Base-by-base conservation (phyloP, 2,797 vertebrate species). In the Alcedo quadribrachys region DNA sequence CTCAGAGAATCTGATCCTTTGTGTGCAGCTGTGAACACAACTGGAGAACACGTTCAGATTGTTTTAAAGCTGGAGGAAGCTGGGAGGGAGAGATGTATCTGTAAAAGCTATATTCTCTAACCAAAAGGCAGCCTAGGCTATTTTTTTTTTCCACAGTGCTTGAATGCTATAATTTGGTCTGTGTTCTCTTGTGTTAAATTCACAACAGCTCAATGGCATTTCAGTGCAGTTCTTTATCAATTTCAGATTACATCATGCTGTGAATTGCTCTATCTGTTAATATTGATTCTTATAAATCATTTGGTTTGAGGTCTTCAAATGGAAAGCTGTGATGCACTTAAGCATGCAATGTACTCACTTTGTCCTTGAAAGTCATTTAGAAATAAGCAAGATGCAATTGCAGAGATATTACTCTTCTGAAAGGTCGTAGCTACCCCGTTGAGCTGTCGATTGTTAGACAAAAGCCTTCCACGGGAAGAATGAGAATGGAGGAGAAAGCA, bases 181-280 rank as follows among this genome's bases (percentile, higher is more conserved):
- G 30, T 68, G 65, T 53, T 80, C 33, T 71, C 50, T 83, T 68
- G 43, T 82, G 73, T 87, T 91, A 69, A 87, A 87, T 81, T 87
- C 35, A 45, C 24, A 60, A 73, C 69, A 93, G 50, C 24, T 75
- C 73, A 68, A 75, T 28, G 32, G 69, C 83, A 87, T 87, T 94
- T 89, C 73, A 78, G 3, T 75, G 67, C 66, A 69, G 66, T 91
- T 89, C 69, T 85, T 78, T 69, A 89, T 66, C 76, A 77, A 53
- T 67, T 90, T 90, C 83, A 87, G 86, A 93, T 91, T 90, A 86
- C 87, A 77, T 92, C 92, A 94, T 69, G 12, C 81, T 85, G 35
- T 71, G 81, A 94, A 75, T 78, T 90, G 50, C 62, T 81, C 58
- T 90, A 51, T 85, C 87, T 93, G 62, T 89, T 95, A 63, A 84